Evolutionary conservation across 2,888 invertebrate genomes (phyloP), one percentile per base, ranked within the genome.

Genomic region (Gymnoscelis rufifasciata): DNA sequence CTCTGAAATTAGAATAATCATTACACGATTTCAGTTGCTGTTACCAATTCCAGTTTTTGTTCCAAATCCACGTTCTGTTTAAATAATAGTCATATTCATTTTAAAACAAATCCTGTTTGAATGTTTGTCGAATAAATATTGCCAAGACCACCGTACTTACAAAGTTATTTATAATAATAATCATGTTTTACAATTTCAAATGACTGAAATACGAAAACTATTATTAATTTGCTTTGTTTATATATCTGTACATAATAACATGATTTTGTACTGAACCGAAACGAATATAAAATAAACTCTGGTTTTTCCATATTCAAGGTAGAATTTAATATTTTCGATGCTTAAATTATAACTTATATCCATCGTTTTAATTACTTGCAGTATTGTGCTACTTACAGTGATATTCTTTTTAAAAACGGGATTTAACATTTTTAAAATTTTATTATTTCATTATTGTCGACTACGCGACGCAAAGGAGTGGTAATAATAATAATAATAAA

Each of bases 1-100:
- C 74, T 74, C 80, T 78, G 68, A 71, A 81, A 76, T 81, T 82
- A 82, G 78, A 78, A 76, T 81, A 79, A 75, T 62, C 62, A 78
- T 82, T 83, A 78, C 83, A 75, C 71, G 78, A 82, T 45, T 43
- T 70, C 66, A 58, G 60, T 66, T 39, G 46, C 43, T 46, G 52
- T 52, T 78, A 70, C 67, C 56, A 75, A 74, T 66, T 65, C 51
- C 51, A 68, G 66, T 78, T 78, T 78, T 78, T 78, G 68, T 78
- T 78, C 72, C 74, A 77, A 75, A 77, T 74, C 65, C 56, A 60
- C 63, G 57, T 54, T 47, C 65, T 75, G 57, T 57, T 58, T 50
- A 48, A 56, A 59, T 60, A 74, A 71, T 35, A 35, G 71, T 66
- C 62, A 64, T 66, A 67, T 70, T 70, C 57, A 63, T 65, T 64